These are phyloP conservation scores for Thunnus thynnus DNA, from an alignment of 2,113 vertebrate species.

Conservation along the genomic window DNA sequence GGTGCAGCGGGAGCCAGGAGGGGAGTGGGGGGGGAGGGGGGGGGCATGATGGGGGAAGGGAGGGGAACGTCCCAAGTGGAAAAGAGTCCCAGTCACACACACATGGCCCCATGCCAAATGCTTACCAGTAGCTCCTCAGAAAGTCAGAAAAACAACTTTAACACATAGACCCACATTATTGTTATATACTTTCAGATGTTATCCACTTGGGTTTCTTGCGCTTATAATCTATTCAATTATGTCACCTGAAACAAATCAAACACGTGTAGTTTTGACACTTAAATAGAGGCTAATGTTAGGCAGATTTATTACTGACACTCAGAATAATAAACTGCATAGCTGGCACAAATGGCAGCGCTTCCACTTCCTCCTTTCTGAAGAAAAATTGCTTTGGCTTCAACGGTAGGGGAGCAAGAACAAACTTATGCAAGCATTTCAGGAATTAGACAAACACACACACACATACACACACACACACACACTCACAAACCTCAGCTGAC, in stretches of 20 bases:
- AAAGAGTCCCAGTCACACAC: constrained; percentile 60
- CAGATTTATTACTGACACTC: background rate
- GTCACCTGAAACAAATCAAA: background rate
- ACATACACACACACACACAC: constrained; percentile 48
- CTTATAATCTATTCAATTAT: background rate
- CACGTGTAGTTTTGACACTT: background rate
- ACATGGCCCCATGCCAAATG: constrained; percentile 51
- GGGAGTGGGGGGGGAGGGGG: constrained; percentile 71
- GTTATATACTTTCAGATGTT: constrained; percentile 5
- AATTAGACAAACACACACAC: constrained; percentile 69
- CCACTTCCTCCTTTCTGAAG: constrained; percentile 74
- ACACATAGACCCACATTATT: background rate
- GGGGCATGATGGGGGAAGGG: constrained; percentile 67
- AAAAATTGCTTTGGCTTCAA: constrained; percentile 33
- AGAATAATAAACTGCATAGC: constrained; percentile 58
- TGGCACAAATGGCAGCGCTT: constrained; percentile 57
- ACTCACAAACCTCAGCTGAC: constrained; percentile 71
- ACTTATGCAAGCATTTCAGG: constrained; percentile 81
- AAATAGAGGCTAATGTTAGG: background rate
- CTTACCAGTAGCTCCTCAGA: constrained; percentile 53
- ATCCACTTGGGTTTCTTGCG: background rate
- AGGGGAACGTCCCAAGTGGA: constrained; percentile 66
- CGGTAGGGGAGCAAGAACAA: constrained; percentile 60
- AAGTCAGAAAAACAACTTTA: constrained; percentile 37
- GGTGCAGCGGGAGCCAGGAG: constrained; percentile 73